Base-by-base conservation (phyloP, 2,113 vertebrate genomes). In the Heterocephalus glaber region DNA sequence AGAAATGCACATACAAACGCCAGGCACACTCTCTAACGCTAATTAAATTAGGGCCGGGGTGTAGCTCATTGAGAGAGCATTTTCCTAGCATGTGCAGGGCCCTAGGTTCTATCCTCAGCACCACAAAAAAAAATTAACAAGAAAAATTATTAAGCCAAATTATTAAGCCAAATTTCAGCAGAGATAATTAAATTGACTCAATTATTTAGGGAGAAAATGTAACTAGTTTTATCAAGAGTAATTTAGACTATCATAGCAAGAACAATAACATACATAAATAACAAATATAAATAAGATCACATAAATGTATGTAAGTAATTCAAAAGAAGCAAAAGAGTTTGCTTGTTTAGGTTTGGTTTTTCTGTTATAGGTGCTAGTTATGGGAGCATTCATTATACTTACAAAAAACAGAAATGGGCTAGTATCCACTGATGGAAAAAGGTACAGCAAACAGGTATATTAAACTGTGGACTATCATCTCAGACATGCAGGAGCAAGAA, bases 371-470 rank as follows among this genome's bases (percentile, higher is more conserved):
- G 38, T 58, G 49, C 33, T n/a, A 52, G 16, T 11, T n/a, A 80
- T 7, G 86, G 63, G 49, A 65, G 14, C 26, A 72, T 49, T 82
- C 33, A 19, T 44, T 74, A 60, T 63, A 77, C 44, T 33, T 77
- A 22, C 7, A 61, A 63, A 90, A n/a, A 68, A 56, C 3, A 89
- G 60, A 89, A 96, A 83, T 76, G 68, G 84, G 68, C 66, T 89
- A 68, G n/a, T 52, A 74, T 41, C 19, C 61, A 86, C 56, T 26
- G 33, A 89, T 24, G 49, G 84, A 38, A 87, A 94, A 74, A 58
- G 44, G 72, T 79, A 85, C 80, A 79, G 79, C 83, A 83, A 93
- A 74, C 95, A 89, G 49, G 65, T 60, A 41, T 82, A 93, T 89
- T 91, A 80, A 84, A 91, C 41, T 2, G 0, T 38, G 54, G 30